Evolutionary conservation across 2,888 invertebrate species (phyloP).

Genomic region (Heliconius aoede): DNA sequence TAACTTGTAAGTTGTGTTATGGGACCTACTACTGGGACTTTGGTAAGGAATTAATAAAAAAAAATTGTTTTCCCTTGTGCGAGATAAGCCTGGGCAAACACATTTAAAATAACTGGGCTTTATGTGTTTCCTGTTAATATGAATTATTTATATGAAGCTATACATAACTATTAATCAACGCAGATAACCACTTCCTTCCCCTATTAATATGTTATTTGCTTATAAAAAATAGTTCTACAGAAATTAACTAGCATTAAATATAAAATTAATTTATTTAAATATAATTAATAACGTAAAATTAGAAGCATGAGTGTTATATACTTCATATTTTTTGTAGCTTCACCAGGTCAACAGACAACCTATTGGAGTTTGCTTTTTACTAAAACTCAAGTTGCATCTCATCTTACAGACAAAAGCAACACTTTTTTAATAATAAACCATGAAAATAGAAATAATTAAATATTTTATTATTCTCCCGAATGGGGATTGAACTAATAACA

Average conservation of each 20-base stretch:
- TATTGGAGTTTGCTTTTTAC: background rate
- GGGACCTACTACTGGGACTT: too few species aligned
- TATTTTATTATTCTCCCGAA: background rate
- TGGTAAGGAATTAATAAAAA: too few species aligned
- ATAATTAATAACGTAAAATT: background rate
- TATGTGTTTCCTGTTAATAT: slow-evolving; percentile 9
- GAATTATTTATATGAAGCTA: slow-evolving; percentile 6
- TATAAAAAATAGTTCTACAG: slow-evolving; percentile 5
- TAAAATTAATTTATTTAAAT: background rate
- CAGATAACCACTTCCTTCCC: slow-evolving; percentile 3
- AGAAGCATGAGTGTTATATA: background rate
- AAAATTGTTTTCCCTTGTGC: background rate
- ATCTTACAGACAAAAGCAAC: too few species aligned
- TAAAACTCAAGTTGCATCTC: background rate
- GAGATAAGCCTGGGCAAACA: background rate
- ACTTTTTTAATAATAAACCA: background rate
- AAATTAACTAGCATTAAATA: background rate
- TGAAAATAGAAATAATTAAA: background rate
- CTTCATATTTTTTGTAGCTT: background rate
- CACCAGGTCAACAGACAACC: background rate
- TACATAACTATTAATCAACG: background rate
- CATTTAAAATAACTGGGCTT: background rate
- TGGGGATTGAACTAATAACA: background rate
- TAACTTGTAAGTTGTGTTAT: too few species aligned
- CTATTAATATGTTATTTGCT: background rate